Base-by-base conservation (phyloP, 2,888 invertebrate genomes). In the Encarsia formosa region DNA sequence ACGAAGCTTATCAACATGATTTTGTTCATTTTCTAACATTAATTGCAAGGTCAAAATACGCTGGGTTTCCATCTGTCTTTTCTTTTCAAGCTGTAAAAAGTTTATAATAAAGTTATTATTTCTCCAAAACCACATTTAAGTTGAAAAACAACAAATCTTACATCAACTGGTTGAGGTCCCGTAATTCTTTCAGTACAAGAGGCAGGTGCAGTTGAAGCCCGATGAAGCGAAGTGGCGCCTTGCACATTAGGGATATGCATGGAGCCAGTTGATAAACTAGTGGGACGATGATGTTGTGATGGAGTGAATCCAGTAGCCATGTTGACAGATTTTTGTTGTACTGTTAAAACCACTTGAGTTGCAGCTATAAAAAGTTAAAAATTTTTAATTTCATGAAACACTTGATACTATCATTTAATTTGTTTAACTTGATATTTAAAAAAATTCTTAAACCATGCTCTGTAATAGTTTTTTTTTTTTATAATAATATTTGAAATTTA, bases 1-100 rank as follows among this genome's bases (percentile, higher is more conserved):
- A 56, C 88, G 81, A 55, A 92, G 76, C 63, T 85, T 82, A 63
- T 91, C 86, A 63, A 91, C 83, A 74, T 89, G 88, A 64, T 86
- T 82, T 73, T 86, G 86, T 67, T 92, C 91, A 65, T 90, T 84
- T 65, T 92, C 91, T 60, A 94, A 78, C 95, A 96, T 96, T 67
- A 91, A 79, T 61, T 87, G 85, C 59, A 93, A 83, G 16, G 93
- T 92, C 71, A 88, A 85, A 50, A 88, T 86, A 66, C 89, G 86
- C 62, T 91, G 86, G 51, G 84, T 82, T 69, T 90, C 89, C 72
- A 93, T 78, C 76, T 92, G 90, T 34, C 87, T 81, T 65, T 88
- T 87, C 70, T 90, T 91, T 68, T 90, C 91, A 63, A 86, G 81
- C 93, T 94, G 77, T 38, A 29, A 45, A 19, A n/a, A n/a, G n/a